Evolutionary conservation across 1,140 invertebrate genomes (phyloP).

Genomic region (Hermetia illucens): DNA sequence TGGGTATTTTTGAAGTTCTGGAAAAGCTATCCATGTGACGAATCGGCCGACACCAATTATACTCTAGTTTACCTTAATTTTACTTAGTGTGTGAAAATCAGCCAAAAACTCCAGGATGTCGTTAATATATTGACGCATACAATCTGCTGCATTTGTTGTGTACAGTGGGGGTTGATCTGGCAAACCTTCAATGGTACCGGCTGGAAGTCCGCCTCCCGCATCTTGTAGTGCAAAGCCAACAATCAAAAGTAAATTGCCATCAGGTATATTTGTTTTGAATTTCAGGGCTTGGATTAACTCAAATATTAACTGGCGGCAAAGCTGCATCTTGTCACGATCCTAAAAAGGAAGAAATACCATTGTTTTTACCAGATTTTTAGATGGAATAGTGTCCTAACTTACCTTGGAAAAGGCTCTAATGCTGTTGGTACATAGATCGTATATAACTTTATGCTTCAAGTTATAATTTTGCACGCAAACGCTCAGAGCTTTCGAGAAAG

Average conservation of each 20-base stretch:
- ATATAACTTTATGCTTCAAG: conserved; percentile 70
- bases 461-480: conserved; percentile 77
- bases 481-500: conserved; percentile 82
- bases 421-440: conserved; percentile 81
- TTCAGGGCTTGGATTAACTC: conserved; percentile 91
- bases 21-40: conserved; percentile 13
- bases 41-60: no score
- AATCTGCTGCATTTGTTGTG: conserved; percentile 82
- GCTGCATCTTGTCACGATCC: conserved; percentile 85
- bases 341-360: conserved; percentile 32
- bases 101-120: conserved; percentile 92
- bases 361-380: no score
- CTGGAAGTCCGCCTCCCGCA: conserved; percentile 48
- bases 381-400: conserved; percentile 13
- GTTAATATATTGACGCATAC: conserved; percentile 78
- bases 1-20: conserved; percentile 67
- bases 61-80: conserved; percentile 68
- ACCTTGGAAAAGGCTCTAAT: conserved; percentile 70
- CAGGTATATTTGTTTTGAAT: conserved; percentile 86
- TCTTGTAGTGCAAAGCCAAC: conserved; percentile 74
- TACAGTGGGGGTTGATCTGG: conserved; percentile 40
- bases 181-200: conserved; percentile 24
- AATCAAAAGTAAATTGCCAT: conserved; percentile 84
- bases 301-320: conserved; percentile 80
- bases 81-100: conserved; percentile 91